A percentile compares a stretch with the other conserved stretches of the same genome.
Evolutionary conservation across 2,113 vertebrate genomes (phyloP).

Genomic region (Ahaetulla prasina): DNA sequence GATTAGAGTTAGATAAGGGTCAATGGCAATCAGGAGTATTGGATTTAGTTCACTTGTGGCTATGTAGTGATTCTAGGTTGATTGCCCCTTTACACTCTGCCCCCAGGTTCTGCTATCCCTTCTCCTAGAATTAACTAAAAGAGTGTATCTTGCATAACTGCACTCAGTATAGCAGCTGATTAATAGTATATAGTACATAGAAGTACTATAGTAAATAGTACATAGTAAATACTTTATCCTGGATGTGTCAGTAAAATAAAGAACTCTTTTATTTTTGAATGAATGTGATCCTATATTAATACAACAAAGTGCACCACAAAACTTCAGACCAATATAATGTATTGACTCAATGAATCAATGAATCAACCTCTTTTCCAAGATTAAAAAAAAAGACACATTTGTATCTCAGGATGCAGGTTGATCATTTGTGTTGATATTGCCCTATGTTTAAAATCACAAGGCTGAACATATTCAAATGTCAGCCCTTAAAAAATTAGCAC

Average conservation of each 20-base stretch:
- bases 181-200: background rate
- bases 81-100: too few species aligned
- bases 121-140: background rate
- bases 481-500: background rate
- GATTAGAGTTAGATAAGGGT: too few species aligned
- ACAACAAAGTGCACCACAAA: background rate
- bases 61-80: too few species aligned
- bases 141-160: background rate
- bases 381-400: constrained; percentile 46
- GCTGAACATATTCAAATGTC: constrained; percentile 21
- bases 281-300: constrained; percentile 2
- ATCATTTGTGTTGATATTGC: constrained; percentile 26
- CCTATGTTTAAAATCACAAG: constrained; percentile 1
- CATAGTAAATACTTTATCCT: background rate
- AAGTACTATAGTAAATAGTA: too few species aligned
- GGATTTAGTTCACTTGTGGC: too few species aligned
- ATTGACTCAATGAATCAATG: background rate
- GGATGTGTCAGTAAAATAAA: background rate
- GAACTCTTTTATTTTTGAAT: background rate
- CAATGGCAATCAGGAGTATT: too few species aligned
- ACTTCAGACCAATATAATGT: background rate
- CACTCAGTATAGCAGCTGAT: background rate
- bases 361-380: constrained; percentile 27
- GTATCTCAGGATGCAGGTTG: background rate
- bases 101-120: too few species aligned